Base-by-base conservation (phyloP, 2,888 invertebrate genomes). In the Kryphioiulus occultus region DNA sequence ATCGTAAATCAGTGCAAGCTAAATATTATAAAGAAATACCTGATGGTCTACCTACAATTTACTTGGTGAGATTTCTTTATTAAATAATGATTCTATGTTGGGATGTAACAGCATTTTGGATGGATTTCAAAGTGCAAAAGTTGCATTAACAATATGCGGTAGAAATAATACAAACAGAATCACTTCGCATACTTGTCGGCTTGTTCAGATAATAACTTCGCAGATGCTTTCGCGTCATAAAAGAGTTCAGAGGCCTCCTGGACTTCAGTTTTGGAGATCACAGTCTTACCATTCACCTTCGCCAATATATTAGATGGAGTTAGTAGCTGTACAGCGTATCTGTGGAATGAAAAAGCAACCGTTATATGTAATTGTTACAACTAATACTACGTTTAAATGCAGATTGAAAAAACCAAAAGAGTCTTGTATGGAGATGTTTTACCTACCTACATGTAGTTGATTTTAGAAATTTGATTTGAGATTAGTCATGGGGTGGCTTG, bases 171-270 rank as follows among this genome's bases (percentile, higher is more conserved):
- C 15, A 17, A 3, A 17, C 12, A 59, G 7, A 59, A 59, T 59
- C 59, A 97, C 93, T 95, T 95, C 97, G 98, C 97, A 92, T 94
- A 98, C 93, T 98, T 98, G 91, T 97, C 97, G 91, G 95, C 95
- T 91, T 98, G 95, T 91, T 97, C 96, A 0, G 96, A 95, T 87
- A 99, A 94, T 91, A 98, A 96, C 92, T 96, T 96, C 0, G 98
- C 97, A 0, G 99, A 99, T 47, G 98, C 95, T 92, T 99, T 99
- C 32, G 98, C 98, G 93, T 99, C 99, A 89, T 98, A 94, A 93
- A 99, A 99, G 26, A 99, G 93, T 47, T 95, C 93, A 86, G 91
- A 90, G 12, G 97, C 96, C 92, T 98, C 97, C 44, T 95, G 94
- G 59, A 99, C 94, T 92, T 99, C 99, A 88, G 95, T 95, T 89